Conservation (phyloP, 1,140 invertebrate species). For the Berghia stephanieae region DNA sequence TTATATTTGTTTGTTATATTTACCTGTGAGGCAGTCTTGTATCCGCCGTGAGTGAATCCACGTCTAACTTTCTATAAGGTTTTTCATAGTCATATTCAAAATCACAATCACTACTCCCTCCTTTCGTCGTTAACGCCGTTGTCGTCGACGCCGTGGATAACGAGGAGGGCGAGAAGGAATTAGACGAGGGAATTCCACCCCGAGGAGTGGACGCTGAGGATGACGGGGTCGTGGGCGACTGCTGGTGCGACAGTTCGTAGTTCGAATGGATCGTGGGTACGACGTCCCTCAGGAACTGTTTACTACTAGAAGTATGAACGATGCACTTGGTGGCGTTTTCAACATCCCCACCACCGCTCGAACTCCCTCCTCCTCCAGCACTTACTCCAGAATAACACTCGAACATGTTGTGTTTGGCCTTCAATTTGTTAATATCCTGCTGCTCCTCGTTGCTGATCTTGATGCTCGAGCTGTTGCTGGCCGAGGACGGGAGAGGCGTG, state of each 20-base stretch:
- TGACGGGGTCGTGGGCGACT: slow-evolving; percentile 7
- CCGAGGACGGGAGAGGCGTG: slow-evolving; percentile 34
- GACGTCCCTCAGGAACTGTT: slow-evolving; percentile 24
- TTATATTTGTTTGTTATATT: slow-evolving; percentile 8
- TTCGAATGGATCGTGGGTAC: slow-evolving; percentile 13
- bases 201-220: not conserved
- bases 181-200: too few species aligned
- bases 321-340: too few species aligned
- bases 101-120: slow-evolving; percentile 30
- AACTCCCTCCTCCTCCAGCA: not conserved
- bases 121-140: too few species aligned
- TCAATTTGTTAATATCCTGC: slow-evolving; percentile 39
- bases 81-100: slow-evolving; percentile 43
- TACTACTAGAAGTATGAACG: slow-evolving; percentile 8
- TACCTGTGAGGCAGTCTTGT: slow-evolving; percentile 44
- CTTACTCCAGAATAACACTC: slow-evolving; percentile 17
- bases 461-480: slow-evolving; percentile 34
- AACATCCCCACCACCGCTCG: not conserved
- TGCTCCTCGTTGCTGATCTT: slow-evolving; percentile 56
- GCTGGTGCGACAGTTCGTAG: slow-evolving; percentile 18
- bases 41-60: slow-evolving; percentile 41
- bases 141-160: too few species aligned
- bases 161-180: not conserved
- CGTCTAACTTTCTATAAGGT: slow-evolving; percentile 41
- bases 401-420: slow-evolving; percentile 33